Evolutionary conservation across 1,140 invertebrate species (phyloP), one percentile per base, ranked within the genome.

Genomic region (Odontomachus brunneus): DNA sequence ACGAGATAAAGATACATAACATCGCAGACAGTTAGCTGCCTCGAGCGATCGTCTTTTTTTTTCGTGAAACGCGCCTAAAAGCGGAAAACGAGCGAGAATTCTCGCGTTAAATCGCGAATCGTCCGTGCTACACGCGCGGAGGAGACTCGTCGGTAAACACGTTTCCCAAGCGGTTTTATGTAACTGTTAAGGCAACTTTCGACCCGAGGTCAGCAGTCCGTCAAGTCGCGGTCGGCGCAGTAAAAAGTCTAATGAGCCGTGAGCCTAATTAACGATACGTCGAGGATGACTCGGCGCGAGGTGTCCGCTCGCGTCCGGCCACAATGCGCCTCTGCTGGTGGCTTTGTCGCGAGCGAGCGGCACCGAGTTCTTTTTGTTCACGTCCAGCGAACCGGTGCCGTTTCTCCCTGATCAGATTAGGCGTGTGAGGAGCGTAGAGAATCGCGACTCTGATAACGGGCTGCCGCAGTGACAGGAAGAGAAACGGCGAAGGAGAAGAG

Each of bases 361-460:
- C 17, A 38, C 38, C 29, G n/a, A 19, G 29, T 51, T 67, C 24
- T 57, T 59, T 65, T 48, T 71, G n/a, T 71, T 24, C 24, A 15
- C 69, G 51, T 80, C 24, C 75, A 48, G 15, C 48, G 49, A 69
- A 57, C n/a, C n/a, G 59, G 29, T 57, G 65, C 51, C 65, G 69
- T 80, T 80, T 71, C 63, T 80, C 24, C 24, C 75, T n/a, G 65
- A 80, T 80, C 75, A 80, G 65, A 80, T 80, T 80, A 80, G 22
- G 51, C 66, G 51, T 29, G 57, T 71, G 33, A 44, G 65, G 69
- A 57, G 51, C 33, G 51, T 14, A 59, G 65, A 71, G 65, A 80
- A 80, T 69, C 22, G 33, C 33, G 15, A 51, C 22, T n/a, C n/a
- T 69, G 60, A 76, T 71, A 80, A 80, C 69, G 11, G 44, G 48